These are phyloP conservation scores for Diabrotica undecimpunctata DNA, from an alignment of 1,140 invertebrate genomes.

Conservation along the genomic window DNA sequence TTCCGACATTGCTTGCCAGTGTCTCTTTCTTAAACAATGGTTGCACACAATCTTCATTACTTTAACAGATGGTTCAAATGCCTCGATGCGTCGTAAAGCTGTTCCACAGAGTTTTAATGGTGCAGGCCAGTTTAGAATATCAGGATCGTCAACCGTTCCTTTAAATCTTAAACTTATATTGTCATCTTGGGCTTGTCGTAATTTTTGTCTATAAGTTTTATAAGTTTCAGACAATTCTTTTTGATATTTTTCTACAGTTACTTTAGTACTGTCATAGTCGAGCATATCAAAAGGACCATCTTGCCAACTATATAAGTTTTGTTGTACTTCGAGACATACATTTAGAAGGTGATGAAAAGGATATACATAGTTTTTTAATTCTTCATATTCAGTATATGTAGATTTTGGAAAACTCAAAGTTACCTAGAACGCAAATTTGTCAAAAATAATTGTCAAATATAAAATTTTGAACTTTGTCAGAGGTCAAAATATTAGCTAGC, in stretches of 20 bases:
- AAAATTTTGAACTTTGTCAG: too few species aligned
- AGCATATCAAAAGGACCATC: constrained; percentile 84
- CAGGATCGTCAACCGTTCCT: constrained; percentile 71
- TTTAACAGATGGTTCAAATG: constrained; percentile 76
- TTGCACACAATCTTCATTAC: constrained; percentile 83
- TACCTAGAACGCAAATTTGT: constrained; percentile 28
- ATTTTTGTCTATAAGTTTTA: constrained; percentile 74
- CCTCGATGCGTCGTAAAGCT: constrained; percentile 64
- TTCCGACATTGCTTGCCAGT: constrained; percentile 86
- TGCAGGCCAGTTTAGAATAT: constrained; percentile 70
- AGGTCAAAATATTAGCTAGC: background rate
- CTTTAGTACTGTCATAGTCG: constrained; percentile 66
- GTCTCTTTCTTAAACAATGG: constrained; percentile 72
- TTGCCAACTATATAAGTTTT: constrained; percentile 78
- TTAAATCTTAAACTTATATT: constrained; percentile 59
- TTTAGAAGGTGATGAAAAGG: constrained; percentile 61
- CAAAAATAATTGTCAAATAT: background rate
- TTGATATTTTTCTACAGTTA: constrained; percentile 64
- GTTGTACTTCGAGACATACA: constrained; percentile 65
- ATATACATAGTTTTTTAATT: constrained; percentile 64
- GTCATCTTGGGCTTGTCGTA: constrained; percentile 71
- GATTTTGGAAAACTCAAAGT: constrained; percentile 77
- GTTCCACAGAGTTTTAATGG: constrained; percentile 62
- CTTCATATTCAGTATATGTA: constrained; percentile 69
- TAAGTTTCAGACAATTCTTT: constrained; percentile 72